Evolutionary conservation across 2,888 invertebrate genomes (phyloP).

Genomic region (Pardosa pseudoannulata): DNA sequence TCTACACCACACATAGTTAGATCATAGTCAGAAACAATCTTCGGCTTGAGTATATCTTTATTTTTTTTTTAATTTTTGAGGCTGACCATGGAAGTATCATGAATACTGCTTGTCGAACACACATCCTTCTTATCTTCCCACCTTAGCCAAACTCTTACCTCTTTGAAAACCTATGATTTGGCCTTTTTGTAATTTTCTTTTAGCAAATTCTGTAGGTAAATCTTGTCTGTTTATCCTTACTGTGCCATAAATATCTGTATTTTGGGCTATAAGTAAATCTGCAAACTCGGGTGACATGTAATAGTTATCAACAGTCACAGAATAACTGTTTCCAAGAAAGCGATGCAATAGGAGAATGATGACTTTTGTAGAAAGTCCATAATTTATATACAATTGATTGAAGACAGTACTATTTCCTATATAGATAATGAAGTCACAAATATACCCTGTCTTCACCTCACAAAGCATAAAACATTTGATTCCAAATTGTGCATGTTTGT

Average conservation of each 20-base stretch:
- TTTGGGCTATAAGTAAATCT: slow-evolving; percentile 26
- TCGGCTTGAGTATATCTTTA: slow-evolving; percentile 9
- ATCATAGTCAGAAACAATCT: slow-evolving; percentile 15
- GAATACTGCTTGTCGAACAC: slow-evolving; percentile 5
- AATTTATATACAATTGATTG: too few species aligned
- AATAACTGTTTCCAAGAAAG: too few species aligned
- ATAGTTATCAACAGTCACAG: too few species aligned
- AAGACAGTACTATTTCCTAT: too few species aligned
- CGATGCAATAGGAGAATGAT: too few species aligned
- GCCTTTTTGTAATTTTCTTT: slow-evolving; percentile 22
- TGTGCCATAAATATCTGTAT: slow-evolving; percentile 11
- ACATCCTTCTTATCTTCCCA: slow-evolving; percentile 21
- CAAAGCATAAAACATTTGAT: too few species aligned
- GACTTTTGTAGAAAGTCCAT: too few species aligned
- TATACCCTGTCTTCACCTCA: too few species aligned
- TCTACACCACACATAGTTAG: slow-evolving; percentile 36
- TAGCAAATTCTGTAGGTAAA: slow-evolving; percentile 21
- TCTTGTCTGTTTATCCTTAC: slow-evolving; percentile 22
- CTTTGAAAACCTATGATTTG: slow-evolving; percentile 21
- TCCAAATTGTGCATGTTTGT: too few species aligned
- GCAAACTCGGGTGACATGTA: slow-evolving; percentile 20
- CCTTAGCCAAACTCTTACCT: slow-evolving; percentile 23
- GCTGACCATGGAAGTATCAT: slow-evolving; percentile 11
- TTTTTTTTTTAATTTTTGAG: slow-evolving; percentile 4
- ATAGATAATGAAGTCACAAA: too few species aligned